phyloP scores from a whole-genome alignment of 2,888 invertebrate genomes.

The Pyrrhosoma nymphula region DNA sequence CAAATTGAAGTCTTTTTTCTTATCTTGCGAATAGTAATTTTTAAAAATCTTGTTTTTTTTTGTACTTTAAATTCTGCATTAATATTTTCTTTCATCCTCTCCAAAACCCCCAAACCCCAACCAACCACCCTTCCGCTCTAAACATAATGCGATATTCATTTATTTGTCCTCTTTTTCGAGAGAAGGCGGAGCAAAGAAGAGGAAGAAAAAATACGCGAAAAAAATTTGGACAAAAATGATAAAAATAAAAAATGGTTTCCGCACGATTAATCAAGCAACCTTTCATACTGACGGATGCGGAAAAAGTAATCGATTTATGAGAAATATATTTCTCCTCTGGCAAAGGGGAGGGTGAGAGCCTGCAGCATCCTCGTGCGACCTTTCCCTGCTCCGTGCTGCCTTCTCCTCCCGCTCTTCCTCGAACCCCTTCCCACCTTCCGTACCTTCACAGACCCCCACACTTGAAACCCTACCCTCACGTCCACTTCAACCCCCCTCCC shows the following conservation, averaged over 20 bases:
- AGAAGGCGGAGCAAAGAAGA: not conserved
- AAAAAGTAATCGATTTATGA: slow-evolving; percentile 51
- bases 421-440: not conserved
- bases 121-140: not conserved
- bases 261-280: slow-evolving; percentile 50
- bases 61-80: no score
- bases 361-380: not conserved
- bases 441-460: not conserved
- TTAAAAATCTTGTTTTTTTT: not conserved
- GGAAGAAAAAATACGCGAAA: not conserved
- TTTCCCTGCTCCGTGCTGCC: not conserved
- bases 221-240: not conserved
- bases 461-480: not conserved
- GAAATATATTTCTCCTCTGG: not conserved
- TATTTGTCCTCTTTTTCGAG: not conserved
- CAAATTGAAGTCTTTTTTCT: not conserved
- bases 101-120: not conserved
- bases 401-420: not conserved
- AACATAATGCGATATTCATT: slow-evolving; percentile 52
- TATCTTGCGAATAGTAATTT: no score
- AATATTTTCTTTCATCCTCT: not conserved
- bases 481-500: no score
- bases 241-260: not conserved
- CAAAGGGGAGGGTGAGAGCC: not conserved
- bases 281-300: slow-evolving; percentile 32